Conservation (phyloP, 2,888 invertebrate genomes). For the Callyntrura guangdongensis region DNA sequence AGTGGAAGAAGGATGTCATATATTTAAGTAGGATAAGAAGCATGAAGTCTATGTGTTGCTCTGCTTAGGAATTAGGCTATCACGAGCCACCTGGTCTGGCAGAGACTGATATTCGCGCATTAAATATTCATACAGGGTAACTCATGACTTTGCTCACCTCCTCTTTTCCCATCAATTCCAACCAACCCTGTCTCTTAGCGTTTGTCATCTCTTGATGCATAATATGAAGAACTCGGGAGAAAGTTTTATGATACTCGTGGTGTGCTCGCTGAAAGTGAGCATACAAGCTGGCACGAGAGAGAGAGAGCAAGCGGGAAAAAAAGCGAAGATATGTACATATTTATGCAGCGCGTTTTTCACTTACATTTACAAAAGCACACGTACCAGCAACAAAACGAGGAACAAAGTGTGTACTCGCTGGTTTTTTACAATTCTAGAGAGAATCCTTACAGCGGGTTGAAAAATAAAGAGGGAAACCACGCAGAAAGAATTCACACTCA, state of each 20-base stretch:
- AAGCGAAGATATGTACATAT: background rate
- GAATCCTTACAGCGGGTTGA: background rate
- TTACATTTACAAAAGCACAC: background rate
- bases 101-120: slow-evolving; percentile 77
- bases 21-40: background rate
- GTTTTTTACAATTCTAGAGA: slow-evolving; percentile 7
- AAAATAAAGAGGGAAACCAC: background rate
- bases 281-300: background rate
- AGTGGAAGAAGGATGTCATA: background rate
- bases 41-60: slow-evolving; percentile 20
- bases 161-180: slow-evolving; percentile 71
- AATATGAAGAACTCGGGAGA: background rate
- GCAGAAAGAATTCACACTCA: slow-evolving; percentile 27
- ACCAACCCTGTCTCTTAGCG: slow-evolving; percentile 49
- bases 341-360: slow-evolving; percentile 2
- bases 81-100: slow-evolving; percentile 69
- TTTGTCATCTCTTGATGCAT: slow-evolving; percentile 27
- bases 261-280: background rate
- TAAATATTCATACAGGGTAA: slow-evolving; percentile 75
- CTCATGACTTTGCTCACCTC: slow-evolving; percentile 76
- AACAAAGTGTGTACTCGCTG: slow-evolving; percentile 2
- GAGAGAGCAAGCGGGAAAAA: background rate
- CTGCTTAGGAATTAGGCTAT: slow-evolving; percentile 32
- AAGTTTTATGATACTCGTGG: slow-evolving; percentile 27
- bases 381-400: background rate